Evolutionary conservation across 2,113 vertebrate species (phyloP), one percentile per base, ranked within the genome.

Genomic region (Corynorhinus townsendii): DNA sequence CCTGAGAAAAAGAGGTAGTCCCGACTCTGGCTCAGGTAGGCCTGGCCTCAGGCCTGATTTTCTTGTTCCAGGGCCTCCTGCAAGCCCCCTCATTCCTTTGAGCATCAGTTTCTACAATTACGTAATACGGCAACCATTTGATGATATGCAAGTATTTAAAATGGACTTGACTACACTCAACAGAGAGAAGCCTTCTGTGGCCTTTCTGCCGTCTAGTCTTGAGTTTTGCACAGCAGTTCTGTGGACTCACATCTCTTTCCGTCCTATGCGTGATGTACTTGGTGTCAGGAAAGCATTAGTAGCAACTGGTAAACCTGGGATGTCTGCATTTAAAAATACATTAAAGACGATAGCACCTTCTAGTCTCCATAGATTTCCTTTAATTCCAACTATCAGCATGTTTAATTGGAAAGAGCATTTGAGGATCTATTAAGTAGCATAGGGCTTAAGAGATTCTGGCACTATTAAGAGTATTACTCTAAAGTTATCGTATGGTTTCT

Each of bases 391-490:
- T 56, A 40, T 80, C 59, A 71, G 26, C 5, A 10, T 56, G 24
- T 79, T 92, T 96, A 84, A 93, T 68, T 93, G 73, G 54, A 72
- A 96, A 66, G 24, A 71, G n/a, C 87, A 95, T 92, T 69, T 88
- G 40, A 87, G 89, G 64, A 81, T 68, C 43, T 86, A 43, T 85
- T n/a, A 62, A 69, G 11, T 6, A 11, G 9, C 0, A 43, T 84
- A 86, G 91, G 1, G 12, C 91, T 89, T 56, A 2, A 91, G 49
- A 16, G 12, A 6, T 73, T 86, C 28, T 89, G 94, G 28, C 40
- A 76, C 2, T 52, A 28, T 40, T 66, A 56, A 3, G 7, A 81
- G 7, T 11, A 35, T 59, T 91, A 28, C 10, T 43, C 96, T 38
- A 86, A 96, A 96, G 93, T 5, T 62, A 59, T 64, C 24, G 8